These are phyloP conservation scores for Zaprionus lineosus DNA, from an alignment of 2,888 invertebrate genomes.

Conservation along the genomic window DNA sequence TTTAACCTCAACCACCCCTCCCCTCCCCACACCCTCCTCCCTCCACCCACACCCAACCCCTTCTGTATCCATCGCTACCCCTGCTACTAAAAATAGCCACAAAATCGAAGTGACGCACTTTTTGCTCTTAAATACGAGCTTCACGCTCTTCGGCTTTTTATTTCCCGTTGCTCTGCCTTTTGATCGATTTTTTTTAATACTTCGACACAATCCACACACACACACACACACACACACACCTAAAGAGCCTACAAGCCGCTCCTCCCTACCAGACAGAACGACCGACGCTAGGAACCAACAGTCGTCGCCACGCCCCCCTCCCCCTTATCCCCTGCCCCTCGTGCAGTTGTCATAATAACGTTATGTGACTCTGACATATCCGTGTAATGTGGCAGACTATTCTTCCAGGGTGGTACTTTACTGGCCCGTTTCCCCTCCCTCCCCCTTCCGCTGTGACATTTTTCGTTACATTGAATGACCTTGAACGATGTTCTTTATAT, in stretches of 20 bases:
- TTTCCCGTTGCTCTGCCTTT: constrained; percentile 24
- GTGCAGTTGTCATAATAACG: constrained; percentile 52
- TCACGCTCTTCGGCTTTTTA: not conserved
- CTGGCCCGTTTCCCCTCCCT: not conserved
- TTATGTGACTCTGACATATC: constrained; percentile 43
- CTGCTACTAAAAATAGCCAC: constrained; percentile 50
- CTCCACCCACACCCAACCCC: constrained; percentile 1
- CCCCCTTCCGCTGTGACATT: not conserved
- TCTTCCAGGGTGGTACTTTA: too few species aligned
- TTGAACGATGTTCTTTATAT: constrained; percentile 52
- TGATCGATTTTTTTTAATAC: constrained; percentile 68
- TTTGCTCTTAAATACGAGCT: not conserved
- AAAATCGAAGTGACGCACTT: constrained; percentile 59
- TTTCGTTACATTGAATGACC: constrained; percentile 34
- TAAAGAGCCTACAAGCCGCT: too few species aligned
- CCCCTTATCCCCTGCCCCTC: not conserved
- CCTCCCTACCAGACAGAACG: too few species aligned
- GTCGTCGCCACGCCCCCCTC: not conserved
- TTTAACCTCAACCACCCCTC: too few species aligned
- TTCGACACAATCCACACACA: too few species aligned
- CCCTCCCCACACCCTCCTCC: too few species aligned
- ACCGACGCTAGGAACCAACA: too few species aligned
- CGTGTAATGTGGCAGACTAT: constrained; percentile 13
- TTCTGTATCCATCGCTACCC: not conserved
- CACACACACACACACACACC: too few species aligned